phyloP scores from a whole-genome alignment of 2,888 invertebrate species.

The Plebejus melissa region DNA sequence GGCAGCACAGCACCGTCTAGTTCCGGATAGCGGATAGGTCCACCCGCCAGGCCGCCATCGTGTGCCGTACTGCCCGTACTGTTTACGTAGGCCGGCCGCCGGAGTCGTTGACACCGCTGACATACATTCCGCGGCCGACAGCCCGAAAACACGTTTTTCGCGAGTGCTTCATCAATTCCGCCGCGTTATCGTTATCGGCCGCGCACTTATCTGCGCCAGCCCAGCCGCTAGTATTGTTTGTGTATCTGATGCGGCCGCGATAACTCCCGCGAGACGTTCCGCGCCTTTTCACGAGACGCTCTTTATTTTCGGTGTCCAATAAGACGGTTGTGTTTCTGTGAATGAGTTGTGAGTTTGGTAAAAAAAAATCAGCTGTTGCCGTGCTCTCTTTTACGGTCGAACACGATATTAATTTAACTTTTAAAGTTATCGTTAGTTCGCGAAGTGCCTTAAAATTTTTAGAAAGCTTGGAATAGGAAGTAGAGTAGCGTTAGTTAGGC shows the following conservation, averaged over 20 bases:
- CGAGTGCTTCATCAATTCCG: conserved; percentile 39
- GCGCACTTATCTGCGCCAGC: conserved; percentile 33
- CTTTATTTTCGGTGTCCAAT: conserved; percentile 6
- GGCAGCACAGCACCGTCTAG: conserved; percentile 44
- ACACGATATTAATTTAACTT: background rate
- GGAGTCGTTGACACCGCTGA: conserved; percentile 76
- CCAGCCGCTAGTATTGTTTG: conserved; percentile 29
- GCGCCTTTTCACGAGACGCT: conserved; percentile 31
- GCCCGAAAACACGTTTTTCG: conserved; percentile 60
- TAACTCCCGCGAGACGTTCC: conserved; percentile 30
- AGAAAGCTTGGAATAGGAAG: background rate
- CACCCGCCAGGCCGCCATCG: conserved; percentile 48
- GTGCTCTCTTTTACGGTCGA: background rate
- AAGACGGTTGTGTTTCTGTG: conserved; percentile 6
- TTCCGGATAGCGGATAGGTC: conserved; percentile 43
- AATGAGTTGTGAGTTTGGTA: background rate
- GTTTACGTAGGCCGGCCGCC: conserved; percentile 67
- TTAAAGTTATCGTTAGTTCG: background rate
- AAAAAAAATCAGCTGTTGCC: background rate
- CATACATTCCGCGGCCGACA: conserved; percentile 73
- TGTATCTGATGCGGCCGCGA: conserved; percentile 22
- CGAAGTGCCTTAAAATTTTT: background rate
- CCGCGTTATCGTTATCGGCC: conserved; percentile 44
- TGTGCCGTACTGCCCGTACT: conserved; percentile 60
- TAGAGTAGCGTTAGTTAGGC: background rate